Conservation (phyloP, 2,113 vertebrate species). For the Equus quagga region DNA sequence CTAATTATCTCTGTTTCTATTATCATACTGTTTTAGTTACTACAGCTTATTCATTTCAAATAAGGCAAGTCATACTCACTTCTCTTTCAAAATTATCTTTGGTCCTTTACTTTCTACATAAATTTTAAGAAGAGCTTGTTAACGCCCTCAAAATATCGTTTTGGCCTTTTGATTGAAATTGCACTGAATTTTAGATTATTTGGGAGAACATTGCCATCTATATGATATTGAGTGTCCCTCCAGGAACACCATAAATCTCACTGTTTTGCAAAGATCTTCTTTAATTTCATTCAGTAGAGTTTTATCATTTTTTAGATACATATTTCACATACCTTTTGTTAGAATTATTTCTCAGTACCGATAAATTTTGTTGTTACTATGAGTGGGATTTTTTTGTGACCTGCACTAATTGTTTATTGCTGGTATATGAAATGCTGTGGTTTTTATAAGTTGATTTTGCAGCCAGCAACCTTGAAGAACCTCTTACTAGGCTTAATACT, state of each 20-base stretch:
- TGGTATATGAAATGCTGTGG: background rate
- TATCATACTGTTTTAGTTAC: background rate
- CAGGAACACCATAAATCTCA: background rate
- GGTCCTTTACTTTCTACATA: background rate
- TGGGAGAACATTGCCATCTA: background rate
- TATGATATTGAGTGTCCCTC: background rate
- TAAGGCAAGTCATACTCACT: background rate
- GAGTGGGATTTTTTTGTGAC: background rate
- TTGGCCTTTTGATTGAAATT: background rate
- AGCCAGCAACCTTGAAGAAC: background rate
- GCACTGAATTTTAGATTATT: background rate
- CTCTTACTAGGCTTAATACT: background rate
- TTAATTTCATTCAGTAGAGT: background rate
- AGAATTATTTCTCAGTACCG: background rate
- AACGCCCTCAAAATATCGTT: background rate
- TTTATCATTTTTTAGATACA: background rate
- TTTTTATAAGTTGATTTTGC: background rate
- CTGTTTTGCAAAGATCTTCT: background rate
- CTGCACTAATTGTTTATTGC: background rate
- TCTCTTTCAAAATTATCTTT: background rate
- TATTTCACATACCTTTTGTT: background rate
- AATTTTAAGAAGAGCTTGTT: background rate
- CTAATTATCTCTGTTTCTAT: background rate
- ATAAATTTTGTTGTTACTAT: background rate
- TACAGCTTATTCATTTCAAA: background rate